These are phyloP conservation scores for Achlya flavicornis DNA, from an alignment of 2,888 invertebrate genomes.

Conservation along the genomic window DNA sequence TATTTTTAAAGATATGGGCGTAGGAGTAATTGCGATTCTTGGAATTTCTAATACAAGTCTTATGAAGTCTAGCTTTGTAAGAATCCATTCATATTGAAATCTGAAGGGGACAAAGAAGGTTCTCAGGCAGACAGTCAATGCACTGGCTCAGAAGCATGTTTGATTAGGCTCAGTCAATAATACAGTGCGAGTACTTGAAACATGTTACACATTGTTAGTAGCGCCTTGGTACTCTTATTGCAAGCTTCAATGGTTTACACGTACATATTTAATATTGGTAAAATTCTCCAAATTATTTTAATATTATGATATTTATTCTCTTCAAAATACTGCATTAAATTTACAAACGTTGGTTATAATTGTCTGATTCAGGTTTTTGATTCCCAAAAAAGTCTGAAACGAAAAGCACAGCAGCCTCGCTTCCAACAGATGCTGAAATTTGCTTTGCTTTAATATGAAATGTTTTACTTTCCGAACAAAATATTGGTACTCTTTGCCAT, in stretches of 20 bases:
- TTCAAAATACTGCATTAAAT: no score
- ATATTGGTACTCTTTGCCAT: slow-evolving; percentile 28
- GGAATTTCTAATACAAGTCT: background rate
- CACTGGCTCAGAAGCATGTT: background rate
- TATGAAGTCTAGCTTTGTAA: background rate
- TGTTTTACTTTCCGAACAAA: slow-evolving; percentile 25
- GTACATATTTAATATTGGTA: no score
- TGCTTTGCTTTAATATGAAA: slow-evolving; percentile 29
- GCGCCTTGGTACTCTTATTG: background rate
- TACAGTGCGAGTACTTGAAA: background rate
- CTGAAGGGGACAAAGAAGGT: background rate
- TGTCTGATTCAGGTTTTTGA: background rate
- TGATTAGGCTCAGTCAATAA: background rate
- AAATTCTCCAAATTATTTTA: background rate
- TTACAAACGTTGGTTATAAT: no score
- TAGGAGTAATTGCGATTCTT: background rate
- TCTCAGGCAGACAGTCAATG: background rate
- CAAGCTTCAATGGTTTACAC: no score
- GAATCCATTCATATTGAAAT: background rate
- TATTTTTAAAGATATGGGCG: background rate
- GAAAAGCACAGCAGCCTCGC: slow-evolving; percentile 20
- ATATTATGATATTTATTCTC: no score
- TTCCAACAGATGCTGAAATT: slow-evolving; percentile 19
- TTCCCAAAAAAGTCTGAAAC: slow-evolving; percentile 23
- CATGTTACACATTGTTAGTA: background rate